These are phyloP conservation scores for Scaptomyza hsui DNA, from an alignment of 1,140 invertebrate species.

Conservation along the genomic window DNA sequence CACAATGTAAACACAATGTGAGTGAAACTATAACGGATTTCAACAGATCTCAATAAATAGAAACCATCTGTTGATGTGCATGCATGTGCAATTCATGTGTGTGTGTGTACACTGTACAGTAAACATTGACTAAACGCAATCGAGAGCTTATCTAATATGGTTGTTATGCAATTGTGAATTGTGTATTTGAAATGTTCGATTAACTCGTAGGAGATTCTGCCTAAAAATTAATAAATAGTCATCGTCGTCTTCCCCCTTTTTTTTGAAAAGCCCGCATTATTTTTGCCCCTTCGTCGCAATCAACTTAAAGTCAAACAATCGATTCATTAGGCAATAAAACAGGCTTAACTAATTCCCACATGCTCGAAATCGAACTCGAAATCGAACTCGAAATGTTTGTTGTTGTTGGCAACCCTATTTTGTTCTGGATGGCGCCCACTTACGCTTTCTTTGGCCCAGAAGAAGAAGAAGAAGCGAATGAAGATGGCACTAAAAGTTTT, in stretches of 20 bases:
- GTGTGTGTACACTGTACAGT: neutral
- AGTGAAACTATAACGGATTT: constrained; percentile 21
- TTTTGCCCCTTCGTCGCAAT: constrained; percentile 31
- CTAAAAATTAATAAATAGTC: no score
- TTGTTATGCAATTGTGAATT: neutral
- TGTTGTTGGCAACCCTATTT: neutral
- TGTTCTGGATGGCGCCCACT: constrained; percentile 28
- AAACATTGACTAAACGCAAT: constrained; percentile 7
- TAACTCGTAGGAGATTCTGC: no score
- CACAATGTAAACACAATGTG: neutral
- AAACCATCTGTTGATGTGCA: neutral
- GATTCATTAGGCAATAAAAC: constrained; percentile 46
- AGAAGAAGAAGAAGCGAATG: constrained; percentile 9
- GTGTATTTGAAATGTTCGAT: neutral
- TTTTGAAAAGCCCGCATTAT: constrained; percentile 27
- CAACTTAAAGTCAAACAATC: constrained; percentile 39
- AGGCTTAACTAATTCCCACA: constrained; percentile 19
- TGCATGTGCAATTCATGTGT: neutral
- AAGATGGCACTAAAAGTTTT: constrained; percentile 23
- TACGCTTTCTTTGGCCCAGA: constrained; percentile 50
- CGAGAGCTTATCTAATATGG: no score
- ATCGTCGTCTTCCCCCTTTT: neutral
- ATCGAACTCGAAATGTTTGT: neutral
- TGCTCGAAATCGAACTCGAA: constrained; percentile 1
- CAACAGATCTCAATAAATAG: constrained; percentile 10